These are phyloP conservation scores for Cromileptes altivelis DNA, from an alignment of 2,113 vertebrate species.

Conservation along the genomic window DNA sequence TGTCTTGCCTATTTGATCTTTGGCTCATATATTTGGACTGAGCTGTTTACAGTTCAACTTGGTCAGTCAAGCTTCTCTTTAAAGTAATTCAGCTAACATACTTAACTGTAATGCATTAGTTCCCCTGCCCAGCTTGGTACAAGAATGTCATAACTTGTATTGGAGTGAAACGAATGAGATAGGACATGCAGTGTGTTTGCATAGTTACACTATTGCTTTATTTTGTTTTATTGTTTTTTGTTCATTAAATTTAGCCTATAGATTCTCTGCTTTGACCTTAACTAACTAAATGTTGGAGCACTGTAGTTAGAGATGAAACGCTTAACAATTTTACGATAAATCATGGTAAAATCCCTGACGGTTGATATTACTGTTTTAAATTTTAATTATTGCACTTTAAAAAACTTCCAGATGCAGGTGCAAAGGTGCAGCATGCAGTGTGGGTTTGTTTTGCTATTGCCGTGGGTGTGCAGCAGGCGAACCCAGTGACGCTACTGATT, in stretches of 20 bases:
- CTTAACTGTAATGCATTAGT: conserved; percentile 1
- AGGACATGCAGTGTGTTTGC: neutral
- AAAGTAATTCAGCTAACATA: conserved; percentile 22
- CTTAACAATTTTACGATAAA: no score
- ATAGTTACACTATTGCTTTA: neutral
- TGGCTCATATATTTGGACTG: conserved; percentile 69
- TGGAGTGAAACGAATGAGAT: neutral
- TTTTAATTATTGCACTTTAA: no score
- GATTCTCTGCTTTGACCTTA: neutral
- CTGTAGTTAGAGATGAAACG: no score
- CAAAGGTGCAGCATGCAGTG: no score
- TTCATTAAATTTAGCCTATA: no score
- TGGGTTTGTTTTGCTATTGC: no score
- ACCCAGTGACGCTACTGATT: no score
- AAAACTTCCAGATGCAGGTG: no score
- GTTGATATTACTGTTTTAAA: no score
- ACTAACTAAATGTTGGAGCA: neutral
- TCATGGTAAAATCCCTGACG: no score
- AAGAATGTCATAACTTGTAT: conserved; percentile 16
- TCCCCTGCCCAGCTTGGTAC: neutral
- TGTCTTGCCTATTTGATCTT: conserved; percentile 76
- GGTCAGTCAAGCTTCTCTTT: conserved; percentile 27
- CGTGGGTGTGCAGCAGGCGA: no score
- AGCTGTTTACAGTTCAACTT: conserved; percentile 67
- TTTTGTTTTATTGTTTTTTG: neutral